phyloP scores from a whole-genome alignment of 2,113 vertebrate species.

The Hippocampus abdominalis region DNA sequence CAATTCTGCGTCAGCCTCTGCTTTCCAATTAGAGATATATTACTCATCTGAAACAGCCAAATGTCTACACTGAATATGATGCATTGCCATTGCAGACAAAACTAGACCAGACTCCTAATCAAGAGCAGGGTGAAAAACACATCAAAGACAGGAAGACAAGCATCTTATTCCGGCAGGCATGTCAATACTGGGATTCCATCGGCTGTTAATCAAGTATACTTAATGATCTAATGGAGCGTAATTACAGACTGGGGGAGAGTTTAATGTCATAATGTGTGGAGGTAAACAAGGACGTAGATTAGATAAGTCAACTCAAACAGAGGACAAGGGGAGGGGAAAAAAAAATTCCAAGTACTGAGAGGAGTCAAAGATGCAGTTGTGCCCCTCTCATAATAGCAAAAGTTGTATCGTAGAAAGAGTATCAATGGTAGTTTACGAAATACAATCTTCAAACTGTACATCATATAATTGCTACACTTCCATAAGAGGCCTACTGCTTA shows the following conservation, averaged over 20 bases:
- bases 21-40: slow-evolving; percentile 1
- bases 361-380: not conserved
- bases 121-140: not conserved
- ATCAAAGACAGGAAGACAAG: slow-evolving; percentile 2
- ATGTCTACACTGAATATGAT: slow-evolving; percentile 23
- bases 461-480: not conserved
- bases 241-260: slow-evolving; percentile 25
- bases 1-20: not conserved
- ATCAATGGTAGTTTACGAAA: not conserved
- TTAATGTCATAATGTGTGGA: slow-evolving; percentile 1
- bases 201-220: slow-evolving; percentile 37
- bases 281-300: slow-evolving; percentile 11
- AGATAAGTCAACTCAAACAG: not conserved
- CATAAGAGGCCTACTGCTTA: not conserved
- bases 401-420: not conserved
- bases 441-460: not conserved
- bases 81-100: not conserved
- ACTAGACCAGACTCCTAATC: slow-evolving; percentile 20
- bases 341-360: not conserved
- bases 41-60: slow-evolving; percentile 21
- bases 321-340: not conserved
- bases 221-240: slow-evolving; percentile 45
- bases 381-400: not conserved
- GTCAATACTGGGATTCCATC: slow-evolving; percentile 24
- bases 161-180: slow-evolving; percentile 1